phyloP scores from a whole-genome alignment of 2,888 invertebrate species.

The Drosophila emarginata region DNA sequence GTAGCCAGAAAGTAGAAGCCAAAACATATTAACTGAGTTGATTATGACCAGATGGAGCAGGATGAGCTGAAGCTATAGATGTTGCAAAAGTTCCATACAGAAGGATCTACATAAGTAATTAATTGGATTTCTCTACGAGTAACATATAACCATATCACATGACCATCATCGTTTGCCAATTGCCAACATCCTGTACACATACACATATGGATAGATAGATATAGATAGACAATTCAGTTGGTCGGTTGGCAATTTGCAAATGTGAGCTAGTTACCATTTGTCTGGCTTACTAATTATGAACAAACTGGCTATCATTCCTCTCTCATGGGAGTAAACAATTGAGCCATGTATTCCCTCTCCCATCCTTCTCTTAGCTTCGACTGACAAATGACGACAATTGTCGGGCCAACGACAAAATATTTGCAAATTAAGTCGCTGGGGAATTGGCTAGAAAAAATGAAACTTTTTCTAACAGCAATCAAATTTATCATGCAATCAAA shows the following conservation, averaged over 20 bases:
- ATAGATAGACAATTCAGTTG: conserved; percentile 16
- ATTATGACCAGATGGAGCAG: conserved; percentile 53
- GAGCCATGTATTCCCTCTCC: neutral
- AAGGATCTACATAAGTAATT: conserved; percentile 65
- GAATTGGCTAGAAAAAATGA: conserved; percentile 32
- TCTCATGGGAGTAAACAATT: conserved; percentile 8
- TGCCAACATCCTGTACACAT: conserved; percentile 67
- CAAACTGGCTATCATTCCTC: conserved; percentile 28
- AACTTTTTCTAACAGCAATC: neutral
- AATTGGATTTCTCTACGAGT: conserved; percentile 59
- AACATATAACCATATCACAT: conserved; percentile 33
- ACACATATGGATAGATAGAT: conserved; percentile 25
- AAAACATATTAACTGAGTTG: conserved; percentile 38
- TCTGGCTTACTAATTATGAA: conserved; percentile 47
- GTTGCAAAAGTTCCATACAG: neutral
- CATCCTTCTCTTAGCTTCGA: neutral
- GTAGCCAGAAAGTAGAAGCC: conserved; percentile 21
- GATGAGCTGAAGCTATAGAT: neutral
- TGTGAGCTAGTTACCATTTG: conserved; percentile 31
- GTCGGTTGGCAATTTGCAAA: conserved; percentile 43
- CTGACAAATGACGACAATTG: conserved; percentile 1
- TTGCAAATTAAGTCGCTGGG: conserved; percentile 71
- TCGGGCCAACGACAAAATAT: conserved; percentile 54
- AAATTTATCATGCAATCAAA: conserved; percentile 7
- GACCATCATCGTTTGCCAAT: conserved; percentile 59